Percentiles rank a stretch among this genome's conserved stretches.
These are phyloP conservation scores for Catocala sponsa DNA, from an alignment of 2,888 invertebrate species.

Conservation along the genomic window DNA sequence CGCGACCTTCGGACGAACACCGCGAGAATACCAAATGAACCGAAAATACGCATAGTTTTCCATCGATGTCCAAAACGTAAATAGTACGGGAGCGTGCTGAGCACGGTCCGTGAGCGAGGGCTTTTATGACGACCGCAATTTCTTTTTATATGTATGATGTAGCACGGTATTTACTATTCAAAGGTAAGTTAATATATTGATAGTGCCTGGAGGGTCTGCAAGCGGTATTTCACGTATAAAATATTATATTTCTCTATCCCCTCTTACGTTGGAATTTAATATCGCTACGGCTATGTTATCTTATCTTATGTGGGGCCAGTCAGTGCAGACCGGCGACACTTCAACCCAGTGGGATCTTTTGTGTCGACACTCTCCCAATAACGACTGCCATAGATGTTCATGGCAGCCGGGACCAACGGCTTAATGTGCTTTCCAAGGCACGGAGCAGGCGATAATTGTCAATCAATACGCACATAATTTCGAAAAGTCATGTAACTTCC, in stretches of 20 bases:
- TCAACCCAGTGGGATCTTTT: too few species aligned
- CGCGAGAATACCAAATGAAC: conserved; percentile 50
- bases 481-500: too few species aligned
- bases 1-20: conserved; percentile 51
- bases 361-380: too few species aligned
- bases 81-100: conserved; percentile 13
- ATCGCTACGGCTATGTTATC: conserved; percentile 1
- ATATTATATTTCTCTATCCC: conserved; percentile 11
- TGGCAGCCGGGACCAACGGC: too few species aligned
- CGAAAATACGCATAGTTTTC: conserved; percentile 51
- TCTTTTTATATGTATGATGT: conserved; percentile 39
- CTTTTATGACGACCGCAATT: conserved; percentile 25
- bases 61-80: conserved; percentile 22
- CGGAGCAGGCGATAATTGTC: too few species aligned
- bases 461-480: too few species aligned
- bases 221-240: conserved; percentile 14
- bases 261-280: conserved; percentile 10
- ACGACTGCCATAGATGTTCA: too few species aligned
- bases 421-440: too few species aligned
- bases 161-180: conserved; percentile 35
- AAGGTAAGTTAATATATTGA: conserved; percentile 38
- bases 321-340: too few species aligned
- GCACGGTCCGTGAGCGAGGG: conserved; percentile 7
- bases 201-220: conserved; percentile 20
- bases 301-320: too few species aligned